These are phyloP conservation scores for Pelusios castaneus DNA, from an alignment of 2,113 vertebrate species.

Conservation along the genomic window DNA sequence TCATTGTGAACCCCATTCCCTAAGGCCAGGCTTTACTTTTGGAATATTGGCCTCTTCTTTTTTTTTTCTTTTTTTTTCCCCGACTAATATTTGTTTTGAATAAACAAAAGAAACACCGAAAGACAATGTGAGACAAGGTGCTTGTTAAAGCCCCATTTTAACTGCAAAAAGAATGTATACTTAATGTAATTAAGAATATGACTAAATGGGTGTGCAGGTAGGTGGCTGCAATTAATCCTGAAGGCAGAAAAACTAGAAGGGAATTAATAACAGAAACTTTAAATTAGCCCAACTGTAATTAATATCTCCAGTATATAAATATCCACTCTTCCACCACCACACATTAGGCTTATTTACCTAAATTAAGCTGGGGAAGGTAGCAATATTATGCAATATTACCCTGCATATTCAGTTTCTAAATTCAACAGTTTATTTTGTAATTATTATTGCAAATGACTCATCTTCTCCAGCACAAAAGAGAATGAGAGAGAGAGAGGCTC, in stretches of 20 bases:
- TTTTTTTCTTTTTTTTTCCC: too few relatives aligned
- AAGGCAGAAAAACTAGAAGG: slow-evolving; percentile 34
- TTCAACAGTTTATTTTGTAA: slow-evolving; percentile 58
- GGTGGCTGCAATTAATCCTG: slow-evolving; percentile 51
- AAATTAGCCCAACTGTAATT: slow-evolving; percentile 71
- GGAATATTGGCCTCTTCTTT: background rate
- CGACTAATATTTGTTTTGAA: slow-evolving; percentile 55
- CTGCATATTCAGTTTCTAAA: slow-evolving; percentile 56
- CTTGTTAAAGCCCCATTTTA: slow-evolving; percentile 44
- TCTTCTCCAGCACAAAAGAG: slow-evolving; percentile 38
- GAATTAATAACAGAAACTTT: slow-evolving; percentile 73
- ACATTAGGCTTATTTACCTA: slow-evolving; percentile 63
- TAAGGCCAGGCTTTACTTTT: slow-evolving; percentile 26
- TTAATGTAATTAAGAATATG: slow-evolving; percentile 63
- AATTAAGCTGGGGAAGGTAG: slow-evolving; percentile 34
- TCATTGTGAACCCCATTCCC: slow-evolving; percentile 65
- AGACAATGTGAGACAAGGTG: background rate
- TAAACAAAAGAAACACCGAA: slow-evolving; percentile 35
- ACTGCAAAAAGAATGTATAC: slow-evolving; percentile 15
- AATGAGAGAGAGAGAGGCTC: slow-evolving; percentile 28
- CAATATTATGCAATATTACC: slow-evolving; percentile 51
- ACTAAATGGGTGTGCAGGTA: slow-evolving; percentile 15
- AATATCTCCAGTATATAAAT: slow-evolving; percentile 67
- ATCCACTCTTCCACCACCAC: slow-evolving; percentile 45
- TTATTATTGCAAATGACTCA: slow-evolving; percentile 63